Evolutionary conservation across 2,888 invertebrate genomes (phyloP).

Genomic region (Drosophila borealis): DNA sequence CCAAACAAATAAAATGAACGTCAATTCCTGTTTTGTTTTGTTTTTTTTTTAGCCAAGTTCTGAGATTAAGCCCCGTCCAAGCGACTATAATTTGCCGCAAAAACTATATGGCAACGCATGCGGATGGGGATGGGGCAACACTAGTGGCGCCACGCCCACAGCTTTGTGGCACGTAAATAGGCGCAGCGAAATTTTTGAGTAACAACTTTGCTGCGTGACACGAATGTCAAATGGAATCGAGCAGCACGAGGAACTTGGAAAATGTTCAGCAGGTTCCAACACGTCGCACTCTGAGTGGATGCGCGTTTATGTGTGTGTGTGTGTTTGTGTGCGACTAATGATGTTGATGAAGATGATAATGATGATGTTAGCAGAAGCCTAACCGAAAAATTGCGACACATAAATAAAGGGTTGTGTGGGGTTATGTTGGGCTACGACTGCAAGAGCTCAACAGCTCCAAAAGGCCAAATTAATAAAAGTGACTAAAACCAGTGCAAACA

Average conservation of each 20-base stretch:
- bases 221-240: conserved; percentile 51
- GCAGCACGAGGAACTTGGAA: conserved; percentile 53
- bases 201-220: conserved; percentile 72
- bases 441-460: conserved; percentile 1
- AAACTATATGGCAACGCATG: conserved; percentile 29
- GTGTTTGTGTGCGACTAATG: conserved; percentile 8
- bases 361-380: conserved; percentile 14
- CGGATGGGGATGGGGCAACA: background rate
- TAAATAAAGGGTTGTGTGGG: conserved; percentile 24
- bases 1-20: conserved; percentile 1
- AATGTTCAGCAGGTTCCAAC: conserved; percentile 42
- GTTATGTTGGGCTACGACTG: background rate
- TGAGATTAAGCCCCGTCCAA: conserved; percentile 11
- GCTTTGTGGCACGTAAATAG: conserved; percentile 63
- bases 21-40: background rate
- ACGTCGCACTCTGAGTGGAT: conserved; percentile 13
- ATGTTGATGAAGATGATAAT: conserved; percentile 13
- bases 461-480: background rate
- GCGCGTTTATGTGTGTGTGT: background rate
- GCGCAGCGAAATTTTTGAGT: conserved; percentile 68
- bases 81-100: conserved; percentile 24
- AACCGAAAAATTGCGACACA: conserved; percentile 17
- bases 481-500: background rate
- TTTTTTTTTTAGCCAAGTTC: conserved; percentile 7
- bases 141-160: conserved; percentile 34